Conservation (phyloP, 2,797 vertebrate genomes). For the Aratinga solstitialis region DNA sequence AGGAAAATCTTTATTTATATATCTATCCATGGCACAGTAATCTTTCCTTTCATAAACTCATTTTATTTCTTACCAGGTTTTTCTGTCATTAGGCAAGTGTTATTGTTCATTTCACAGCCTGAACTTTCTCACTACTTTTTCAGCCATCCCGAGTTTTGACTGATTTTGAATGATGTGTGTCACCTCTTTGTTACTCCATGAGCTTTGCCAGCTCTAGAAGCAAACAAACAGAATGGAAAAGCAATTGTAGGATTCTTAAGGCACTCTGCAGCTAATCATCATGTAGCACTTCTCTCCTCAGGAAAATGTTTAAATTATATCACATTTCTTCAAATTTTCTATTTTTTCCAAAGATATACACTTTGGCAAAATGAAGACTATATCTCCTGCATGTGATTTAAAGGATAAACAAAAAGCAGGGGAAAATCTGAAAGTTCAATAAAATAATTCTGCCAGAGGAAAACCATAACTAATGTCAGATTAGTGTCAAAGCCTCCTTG, state of each 20-base stretch:
- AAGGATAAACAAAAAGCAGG: not conserved
- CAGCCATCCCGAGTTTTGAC: not conserved
- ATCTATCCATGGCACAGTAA: not conserved
- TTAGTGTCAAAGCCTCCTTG: not conserved
- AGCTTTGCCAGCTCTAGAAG: slow-evolving; percentile 11
- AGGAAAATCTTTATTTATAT: not conserved
- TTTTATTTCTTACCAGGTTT: not conserved
- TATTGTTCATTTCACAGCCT: not conserved
- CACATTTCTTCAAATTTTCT: not conserved
- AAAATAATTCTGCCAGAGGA: not conserved
- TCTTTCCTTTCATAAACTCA: not conserved
- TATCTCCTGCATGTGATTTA: not conserved
- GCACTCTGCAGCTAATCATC: not conserved
- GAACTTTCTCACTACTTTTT: not conserved
- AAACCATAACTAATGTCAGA: slow-evolving; percentile 12
- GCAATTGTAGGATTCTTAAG: not conserved
- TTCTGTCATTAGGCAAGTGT: not conserved
- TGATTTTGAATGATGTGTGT: not conserved
- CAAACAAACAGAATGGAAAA: not conserved
- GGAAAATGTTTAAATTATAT: not conserved
- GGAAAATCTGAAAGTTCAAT: not conserved
- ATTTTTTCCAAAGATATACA: not conserved
- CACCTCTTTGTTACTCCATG: not conserved
- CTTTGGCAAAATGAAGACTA: not conserved
- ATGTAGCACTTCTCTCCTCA: not conserved